Conservation (phyloP, 1,140 invertebrate species). For the Glossosoma conforme region DNA sequence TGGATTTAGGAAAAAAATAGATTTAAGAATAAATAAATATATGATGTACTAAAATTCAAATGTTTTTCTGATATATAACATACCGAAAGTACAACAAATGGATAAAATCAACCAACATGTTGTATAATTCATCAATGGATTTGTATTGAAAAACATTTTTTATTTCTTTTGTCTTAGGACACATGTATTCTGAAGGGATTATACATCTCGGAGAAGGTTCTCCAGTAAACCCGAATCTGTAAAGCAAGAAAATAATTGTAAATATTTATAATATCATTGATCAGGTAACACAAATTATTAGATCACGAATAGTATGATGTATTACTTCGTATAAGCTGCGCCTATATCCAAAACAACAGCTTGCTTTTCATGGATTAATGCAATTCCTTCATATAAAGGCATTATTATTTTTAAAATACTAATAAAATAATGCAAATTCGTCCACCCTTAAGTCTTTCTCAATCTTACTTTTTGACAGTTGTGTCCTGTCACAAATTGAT, state of each 20-base stretch:
- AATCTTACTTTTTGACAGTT: no score
- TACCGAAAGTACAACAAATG: constrained; percentile 87
- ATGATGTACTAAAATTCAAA: no score
- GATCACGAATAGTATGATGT: constrained; percentile 27
- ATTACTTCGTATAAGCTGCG: constrained; percentile 88
- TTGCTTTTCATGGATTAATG: constrained; percentile 78
- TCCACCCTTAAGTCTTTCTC: no score
- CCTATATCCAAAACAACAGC: constrained; percentile 89
- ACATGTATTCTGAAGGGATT: constrained; percentile 71
- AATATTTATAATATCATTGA: background rate
- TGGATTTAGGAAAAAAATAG: no score
- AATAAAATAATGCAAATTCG: no score
- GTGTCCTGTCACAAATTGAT: no score
- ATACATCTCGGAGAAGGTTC: constrained; percentile 85
- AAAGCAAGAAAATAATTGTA: constrained; percentile 6
- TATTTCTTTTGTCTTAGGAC: constrained; percentile 56
- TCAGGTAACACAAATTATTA: constrained; percentile 4
- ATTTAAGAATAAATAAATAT: no score
- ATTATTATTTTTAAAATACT: constrained; percentile 47
- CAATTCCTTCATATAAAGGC: constrained; percentile 72
- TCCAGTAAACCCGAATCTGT: constrained; percentile 86
- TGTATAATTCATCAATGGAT: constrained; percentile 72
- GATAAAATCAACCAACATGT: constrained; percentile 83
- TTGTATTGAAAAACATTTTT: constrained; percentile 68
- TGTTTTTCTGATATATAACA: constrained; percentile 28